A percentile compares a stretch with the other conserved stretches of the same genome.
Conservation (phyloP, 2,113 vertebrate species). For the Clarias gariepinus region DNA sequence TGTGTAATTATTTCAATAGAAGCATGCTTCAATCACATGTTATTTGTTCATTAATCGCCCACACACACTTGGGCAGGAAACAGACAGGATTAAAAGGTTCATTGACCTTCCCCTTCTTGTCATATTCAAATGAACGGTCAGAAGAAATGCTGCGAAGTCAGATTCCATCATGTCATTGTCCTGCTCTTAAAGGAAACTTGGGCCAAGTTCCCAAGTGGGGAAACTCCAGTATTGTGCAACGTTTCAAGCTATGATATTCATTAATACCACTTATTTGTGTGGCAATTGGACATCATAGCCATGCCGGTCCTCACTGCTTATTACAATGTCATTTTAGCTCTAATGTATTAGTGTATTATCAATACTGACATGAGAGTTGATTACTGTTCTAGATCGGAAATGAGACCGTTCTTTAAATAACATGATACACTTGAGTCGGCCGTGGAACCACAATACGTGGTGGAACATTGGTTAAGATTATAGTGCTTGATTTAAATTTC, state of each 20-base stretch:
- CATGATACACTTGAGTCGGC: neutral
- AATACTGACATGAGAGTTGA: neutral
- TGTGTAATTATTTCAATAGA: neutral
- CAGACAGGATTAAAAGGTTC: neutral
- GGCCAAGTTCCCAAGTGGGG: constrained; percentile 37
- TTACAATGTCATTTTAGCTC: neutral
- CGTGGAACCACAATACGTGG: neutral
- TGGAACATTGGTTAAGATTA: neutral
- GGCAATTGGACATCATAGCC: neutral
- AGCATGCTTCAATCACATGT: neutral
- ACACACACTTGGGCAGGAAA: neutral
- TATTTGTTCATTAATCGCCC: neutral
- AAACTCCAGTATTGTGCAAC: constrained; percentile 59
- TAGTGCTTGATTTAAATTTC: neutral
- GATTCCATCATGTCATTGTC: neutral
- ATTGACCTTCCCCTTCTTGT: neutral
- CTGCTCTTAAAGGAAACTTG: constrained; percentile 18
- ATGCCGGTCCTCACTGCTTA: neutral
- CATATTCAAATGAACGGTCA: neutral
- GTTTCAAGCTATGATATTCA: constrained; percentile 30
- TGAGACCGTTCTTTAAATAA: neutral
- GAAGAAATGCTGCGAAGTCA: neutral
- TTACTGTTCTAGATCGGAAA: neutral
- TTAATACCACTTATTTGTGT: neutral
- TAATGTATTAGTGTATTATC: neutral